Evolutionary conservation across 2,888 invertebrate species (phyloP).

Genomic region (Ferdinandea cuprea): DNA sequence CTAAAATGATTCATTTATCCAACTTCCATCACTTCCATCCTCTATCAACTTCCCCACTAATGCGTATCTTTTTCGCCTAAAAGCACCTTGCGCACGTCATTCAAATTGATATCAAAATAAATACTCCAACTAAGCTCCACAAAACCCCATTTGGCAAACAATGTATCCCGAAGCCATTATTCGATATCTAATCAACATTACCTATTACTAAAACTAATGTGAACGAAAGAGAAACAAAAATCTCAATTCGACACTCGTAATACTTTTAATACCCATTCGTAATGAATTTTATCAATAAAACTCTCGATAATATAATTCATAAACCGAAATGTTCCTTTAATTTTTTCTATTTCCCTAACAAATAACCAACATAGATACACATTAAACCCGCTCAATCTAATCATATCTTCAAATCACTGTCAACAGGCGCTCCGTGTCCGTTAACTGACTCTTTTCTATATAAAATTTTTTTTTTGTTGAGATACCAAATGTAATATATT

Average conservation of each 20-base stretch:
- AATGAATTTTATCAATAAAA: constrained; percentile 63
- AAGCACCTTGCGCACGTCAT: constrained; percentile 42
- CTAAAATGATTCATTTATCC: background rate
- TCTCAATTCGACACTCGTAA: constrained; percentile 48
- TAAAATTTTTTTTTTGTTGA: background rate
- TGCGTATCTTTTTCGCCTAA: background rate
- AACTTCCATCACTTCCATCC: background rate
- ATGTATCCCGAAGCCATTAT: constrained; percentile 19
- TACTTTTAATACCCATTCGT: constrained; percentile 49
- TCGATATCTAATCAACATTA: constrained; percentile 42
- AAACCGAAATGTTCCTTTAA: constrained; percentile 9
- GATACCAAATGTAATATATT: constrained; percentile 56
- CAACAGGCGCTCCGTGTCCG: constrained; percentile 50
- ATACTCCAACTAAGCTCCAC: constrained; percentile 24
- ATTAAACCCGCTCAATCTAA: constrained; percentile 43
- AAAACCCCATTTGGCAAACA: constrained; percentile 7
- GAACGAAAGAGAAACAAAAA: constrained; percentile 1
- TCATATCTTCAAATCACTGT: constrained; percentile 68
- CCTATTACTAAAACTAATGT: background rate
- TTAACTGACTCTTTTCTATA: background rate
- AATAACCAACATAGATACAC: background rate
- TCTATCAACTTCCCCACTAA: background rate
- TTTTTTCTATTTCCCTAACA: constrained; percentile 6
- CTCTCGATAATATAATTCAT: constrained; percentile 47
- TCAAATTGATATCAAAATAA: constrained; percentile 27